Evolutionary conservation across 2,888 invertebrate genomes (phyloP), one percentile per base, ranked within the genome.

Genomic region (Pseudococcus jackbeardsleyi): DNA sequence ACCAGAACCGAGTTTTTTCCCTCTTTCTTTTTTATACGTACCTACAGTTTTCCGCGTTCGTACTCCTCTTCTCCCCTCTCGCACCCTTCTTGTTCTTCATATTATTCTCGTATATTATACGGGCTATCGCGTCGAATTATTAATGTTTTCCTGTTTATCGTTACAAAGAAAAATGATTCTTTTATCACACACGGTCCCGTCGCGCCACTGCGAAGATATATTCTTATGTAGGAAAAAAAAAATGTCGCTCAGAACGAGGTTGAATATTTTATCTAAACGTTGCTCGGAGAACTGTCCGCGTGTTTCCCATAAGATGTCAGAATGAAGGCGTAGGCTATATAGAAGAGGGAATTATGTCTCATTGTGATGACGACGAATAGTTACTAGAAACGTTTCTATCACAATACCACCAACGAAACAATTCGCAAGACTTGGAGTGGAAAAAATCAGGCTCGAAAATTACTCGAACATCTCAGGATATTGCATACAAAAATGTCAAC

Each of bases 131-230:
- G 7, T 68, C 68, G 68, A 68, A 68, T 68, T 68, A 68, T 68
- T 68, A 68, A 68, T 68, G 68, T 68, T 68, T 68, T 68, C 68
- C 68, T 22, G 68, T 68, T 68, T 68, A 68, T 68, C 68, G 68
- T 68, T 68, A 68, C 26, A 68, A 68, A 68, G 68, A 68, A 68
- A 68, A 68, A 68, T 68, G 68, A 68, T 68, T 68, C 68, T 22
- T 68, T 68, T 68, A 68, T 68, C 68, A 68, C 26, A 26, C n/a
- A 54, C 54, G 17, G n/a, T n/a, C n/a, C 54, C n/a, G 54, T 15
- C n/a, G 15, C n/a, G 54, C 54, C n/a, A 6, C 54, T n/a, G 54
- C 54, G 15, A n/a, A 6, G 54, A 54, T 50, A 42, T 42, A 50
- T 15, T 50, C 50, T 50, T 15, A 15, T 50, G 50, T 50, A 54